These are phyloP conservation scores for Hemiprocne comata DNA, from an alignment of 2,113 vertebrate species.

Conservation along the genomic window DNA sequence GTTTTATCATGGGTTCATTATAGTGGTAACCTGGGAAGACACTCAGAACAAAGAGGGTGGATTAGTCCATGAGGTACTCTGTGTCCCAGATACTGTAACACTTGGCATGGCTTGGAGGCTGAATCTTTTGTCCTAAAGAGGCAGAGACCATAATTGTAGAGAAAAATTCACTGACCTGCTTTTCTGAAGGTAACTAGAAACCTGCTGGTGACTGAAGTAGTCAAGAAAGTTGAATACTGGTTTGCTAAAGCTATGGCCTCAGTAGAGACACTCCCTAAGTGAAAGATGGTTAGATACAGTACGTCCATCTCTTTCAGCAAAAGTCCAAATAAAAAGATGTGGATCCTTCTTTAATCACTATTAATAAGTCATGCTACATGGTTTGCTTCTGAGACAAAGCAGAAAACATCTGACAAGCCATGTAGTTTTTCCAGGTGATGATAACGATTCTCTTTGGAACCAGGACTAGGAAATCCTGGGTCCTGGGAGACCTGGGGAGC, in stretches of 20 bases:
- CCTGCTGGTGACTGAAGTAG: background rate
- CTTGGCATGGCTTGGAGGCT: background rate
- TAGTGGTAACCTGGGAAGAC: background rate
- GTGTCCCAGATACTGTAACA: background rate
- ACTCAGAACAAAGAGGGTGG: background rate
- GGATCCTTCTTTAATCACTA: background rate
- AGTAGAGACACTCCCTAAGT: background rate
- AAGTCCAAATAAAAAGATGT: background rate
- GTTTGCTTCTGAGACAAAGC: background rate
- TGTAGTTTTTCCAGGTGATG: background rate
- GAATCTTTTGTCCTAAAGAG: background rate
- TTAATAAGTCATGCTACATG: background rate
- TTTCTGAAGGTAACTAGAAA: background rate
- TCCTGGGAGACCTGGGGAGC: background rate
- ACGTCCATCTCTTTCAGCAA: background rate
- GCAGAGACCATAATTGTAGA: background rate
- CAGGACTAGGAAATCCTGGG: background rate
- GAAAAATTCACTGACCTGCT: background rate
- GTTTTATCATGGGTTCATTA: background rate
- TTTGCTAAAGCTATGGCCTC: background rate
- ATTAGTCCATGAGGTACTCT: background rate
- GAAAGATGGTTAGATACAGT: background rate
- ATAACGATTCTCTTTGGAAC: background rate
- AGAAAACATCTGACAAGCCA: background rate
- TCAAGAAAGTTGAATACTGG: background rate